Percentiles rank a stretch among this genome's conserved stretches.
Evolutionary conservation across 2,888 invertebrate species (phyloP).

Genomic region (Torymus texanus): DNA sequence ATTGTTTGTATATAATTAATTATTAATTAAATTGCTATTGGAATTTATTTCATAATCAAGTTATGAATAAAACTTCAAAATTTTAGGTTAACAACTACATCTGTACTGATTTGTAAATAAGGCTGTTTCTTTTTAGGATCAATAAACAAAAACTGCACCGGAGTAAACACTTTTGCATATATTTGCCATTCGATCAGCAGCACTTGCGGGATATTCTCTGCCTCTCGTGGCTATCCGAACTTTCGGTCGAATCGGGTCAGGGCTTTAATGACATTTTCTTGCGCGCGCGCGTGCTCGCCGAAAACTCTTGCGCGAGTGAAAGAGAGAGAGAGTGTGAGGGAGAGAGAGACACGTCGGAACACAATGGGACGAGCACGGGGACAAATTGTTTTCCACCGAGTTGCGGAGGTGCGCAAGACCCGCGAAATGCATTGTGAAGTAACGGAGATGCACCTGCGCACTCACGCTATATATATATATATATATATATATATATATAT

Average conservation of each 20-base stretch:
- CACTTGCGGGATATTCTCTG: constrained; percentile 30
- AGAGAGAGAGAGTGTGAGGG: constrained; percentile 9
- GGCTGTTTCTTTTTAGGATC: no score
- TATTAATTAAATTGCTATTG: no score
- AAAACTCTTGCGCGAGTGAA: background rate
- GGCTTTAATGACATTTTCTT: constrained; percentile 46
- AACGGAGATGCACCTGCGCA: constrained; percentile 3
- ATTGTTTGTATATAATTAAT: no score
- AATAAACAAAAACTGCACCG: no score
- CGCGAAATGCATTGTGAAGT: constrained; percentile 10
- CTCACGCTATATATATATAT: background rate
- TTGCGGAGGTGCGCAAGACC: constrained; percentile 34
- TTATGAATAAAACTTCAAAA: no score
- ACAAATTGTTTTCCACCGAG: constrained; percentile 41
- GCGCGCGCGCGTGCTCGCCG: constrained; percentile 7
- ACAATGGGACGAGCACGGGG: background rate
- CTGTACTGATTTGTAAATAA: no score
- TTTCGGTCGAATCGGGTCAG: constrained; percentile 40
- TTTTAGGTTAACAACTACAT: no score
- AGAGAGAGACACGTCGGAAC: constrained; percentile 1
- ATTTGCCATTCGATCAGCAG: background rate
- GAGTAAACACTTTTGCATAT: no score
- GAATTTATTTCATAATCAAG: no score
- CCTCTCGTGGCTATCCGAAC: background rate
- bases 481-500: no score